Conservation (phyloP, 2,888 invertebrate genomes). For the Ophion costatus region DNA sequence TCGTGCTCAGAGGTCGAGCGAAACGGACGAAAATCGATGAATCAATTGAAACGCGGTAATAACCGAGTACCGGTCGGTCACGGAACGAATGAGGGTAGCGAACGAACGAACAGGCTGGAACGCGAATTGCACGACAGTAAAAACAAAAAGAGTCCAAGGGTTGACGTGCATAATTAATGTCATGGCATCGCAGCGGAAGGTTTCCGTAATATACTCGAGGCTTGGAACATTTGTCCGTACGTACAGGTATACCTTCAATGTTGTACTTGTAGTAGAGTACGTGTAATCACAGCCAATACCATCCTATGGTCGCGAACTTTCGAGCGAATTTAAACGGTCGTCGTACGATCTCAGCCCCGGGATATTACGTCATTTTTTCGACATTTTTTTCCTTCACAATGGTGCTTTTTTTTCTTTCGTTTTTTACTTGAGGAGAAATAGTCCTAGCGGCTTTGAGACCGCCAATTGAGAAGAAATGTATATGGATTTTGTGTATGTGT, state of each 20-base stretch:
- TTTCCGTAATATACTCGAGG: constrained; percentile 49
- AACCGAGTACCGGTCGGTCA: constrained; percentile 1
- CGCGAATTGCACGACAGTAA: constrained; percentile 36
- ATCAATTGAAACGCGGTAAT: neutral
- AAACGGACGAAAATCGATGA: neutral
- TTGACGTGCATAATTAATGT: constrained; percentile 51
- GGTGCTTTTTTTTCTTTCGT: constrained; percentile 2
- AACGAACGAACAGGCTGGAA: constrained; percentile 7
- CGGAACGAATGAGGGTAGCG: neutral
- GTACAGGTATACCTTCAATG: neutral
- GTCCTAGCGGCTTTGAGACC: constrained; percentile 23
- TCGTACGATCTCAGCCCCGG: constrained; percentile 44
- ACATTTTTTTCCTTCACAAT: constrained; percentile 12
- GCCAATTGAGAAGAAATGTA: constrained; percentile 36
- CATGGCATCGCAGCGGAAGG: constrained; percentile 53
- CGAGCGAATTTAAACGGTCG: constrained; percentile 55
- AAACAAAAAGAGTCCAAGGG: constrained; percentile 33
- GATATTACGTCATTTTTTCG: constrained; percentile 49
- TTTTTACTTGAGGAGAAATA: constrained; percentile 35
- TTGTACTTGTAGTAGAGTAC: neutral
- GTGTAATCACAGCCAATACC: constrained; percentile 9
- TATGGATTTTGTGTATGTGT: neutral
- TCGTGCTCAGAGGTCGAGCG: neutral
- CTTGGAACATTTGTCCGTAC: constrained; percentile 16
- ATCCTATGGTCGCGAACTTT: constrained; percentile 42